A percentile compares a stretch with the other conserved stretches of the same genome.
phyloP scores from a whole-genome alignment of 1,140 invertebrate species.

The Hyphantria cunea region DNA sequence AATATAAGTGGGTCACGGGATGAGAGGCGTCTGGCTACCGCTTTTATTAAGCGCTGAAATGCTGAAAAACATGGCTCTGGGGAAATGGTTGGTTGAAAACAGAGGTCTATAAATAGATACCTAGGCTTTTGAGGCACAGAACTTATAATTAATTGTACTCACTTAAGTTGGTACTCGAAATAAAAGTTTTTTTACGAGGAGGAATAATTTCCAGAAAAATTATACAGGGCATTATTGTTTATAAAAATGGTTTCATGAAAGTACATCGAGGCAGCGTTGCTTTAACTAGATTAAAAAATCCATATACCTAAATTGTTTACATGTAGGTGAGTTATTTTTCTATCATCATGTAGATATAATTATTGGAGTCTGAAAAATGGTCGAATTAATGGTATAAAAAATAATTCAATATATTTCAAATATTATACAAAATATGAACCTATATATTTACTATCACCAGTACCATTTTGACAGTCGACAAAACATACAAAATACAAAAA shows the following conservation, averaged over 20 bases:
- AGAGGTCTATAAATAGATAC: conserved; percentile 63
- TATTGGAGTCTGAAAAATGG: neutral
- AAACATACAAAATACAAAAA: too few relatives aligned
- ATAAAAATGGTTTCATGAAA: too few relatives aligned
- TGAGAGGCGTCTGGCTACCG: conserved; percentile 63
- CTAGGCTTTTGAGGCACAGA: conserved; percentile 24
- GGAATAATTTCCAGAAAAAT: neutral
- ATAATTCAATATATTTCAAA: too few relatives aligned
- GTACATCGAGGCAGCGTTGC: neutral
- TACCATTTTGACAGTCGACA: too few relatives aligned
- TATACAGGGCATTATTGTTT: neutral
- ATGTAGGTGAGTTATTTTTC: neutral
- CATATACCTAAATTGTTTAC: neutral
- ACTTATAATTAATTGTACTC: conserved; percentile 34
- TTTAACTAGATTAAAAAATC: too few relatives aligned
- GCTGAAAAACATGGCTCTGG: conserved; percentile 47
- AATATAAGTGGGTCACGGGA: conserved; percentile 76
- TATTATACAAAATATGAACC: too few relatives aligned
- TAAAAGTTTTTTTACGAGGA: neutral
- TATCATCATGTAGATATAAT: neutral
- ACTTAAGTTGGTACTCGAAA: neutral
- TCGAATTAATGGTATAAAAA: too few relatives aligned
- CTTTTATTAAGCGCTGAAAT: conserved; percentile 63
- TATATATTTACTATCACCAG: too few relatives aligned
- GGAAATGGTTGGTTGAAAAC: conserved; percentile 58